Base-by-base conservation (phyloP, 2,888 invertebrate species). In the Dione juno region DNA sequence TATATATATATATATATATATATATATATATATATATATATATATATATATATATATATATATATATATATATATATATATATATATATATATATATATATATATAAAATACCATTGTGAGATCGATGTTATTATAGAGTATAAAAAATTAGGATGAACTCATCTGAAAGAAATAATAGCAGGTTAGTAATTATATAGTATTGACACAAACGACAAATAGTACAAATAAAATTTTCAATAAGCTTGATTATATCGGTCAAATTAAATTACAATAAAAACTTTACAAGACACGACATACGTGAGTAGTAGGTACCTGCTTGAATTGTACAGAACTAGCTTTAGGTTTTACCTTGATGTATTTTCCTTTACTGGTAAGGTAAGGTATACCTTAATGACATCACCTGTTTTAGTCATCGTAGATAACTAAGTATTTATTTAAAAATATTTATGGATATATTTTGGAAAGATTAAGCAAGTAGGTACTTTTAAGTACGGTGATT, bases 321-420 rank as follows among this genome's bases (percentile, higher is more conserved):
- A 37, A 52, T 52, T 35, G 52, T 53, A 63, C 63, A 61, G 11
- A 69, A 16, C 19, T 21, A 16, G 52, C 40, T 21, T 28, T 69
- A 40, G 13, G 63, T 21, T 54, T 69, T 48, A 64, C 68, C 68
- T 69, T 64, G 54, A 21, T 69, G 48, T 64, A 43, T 72, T 70
- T 66, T 66, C 53, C 70, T 66, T 52, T 28, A 70, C 52, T 61
- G 10, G n/a, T 37, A 59, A 68, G 10, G 37, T 37, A 59, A 68
- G 16, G 40, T 52, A 50, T 69, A 69, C 66, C 37, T 69, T 54
- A 69, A 72, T 72, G 71, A 72, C 66, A 66, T 68, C 68, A 71
- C 59, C 45, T 28, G n/a, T 64, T 37, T 52, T 43, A 41, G 48
- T 69, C 57, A 66, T 37, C 28, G 50, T 35, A 9, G 14, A 14